Conservation (phyloP, 1,140 invertebrate genomes). For the Periplaneta americana region DNA sequence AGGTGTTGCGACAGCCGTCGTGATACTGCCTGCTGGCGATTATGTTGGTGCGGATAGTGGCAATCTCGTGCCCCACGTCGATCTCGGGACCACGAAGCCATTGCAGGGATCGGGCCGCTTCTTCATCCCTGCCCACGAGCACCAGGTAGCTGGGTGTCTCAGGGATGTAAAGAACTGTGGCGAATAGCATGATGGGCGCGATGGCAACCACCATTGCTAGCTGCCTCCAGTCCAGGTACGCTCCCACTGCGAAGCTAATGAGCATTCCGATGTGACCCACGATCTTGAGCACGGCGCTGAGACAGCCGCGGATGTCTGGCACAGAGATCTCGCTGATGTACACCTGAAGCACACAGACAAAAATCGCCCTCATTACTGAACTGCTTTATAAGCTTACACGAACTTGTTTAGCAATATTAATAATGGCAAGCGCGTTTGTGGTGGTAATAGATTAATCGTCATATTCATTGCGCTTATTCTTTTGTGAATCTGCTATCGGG, state of each 20-base stretch:
- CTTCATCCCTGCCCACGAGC: constrained; percentile 62
- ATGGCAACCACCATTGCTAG: constrained; percentile 68
- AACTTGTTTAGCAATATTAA: no score
- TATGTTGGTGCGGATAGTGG: constrained; percentile 60
- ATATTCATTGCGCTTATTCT: no score
- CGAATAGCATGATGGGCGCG: constrained; percentile 62
- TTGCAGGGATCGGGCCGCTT: constrained; percentile 67
- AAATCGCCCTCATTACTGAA: no score
- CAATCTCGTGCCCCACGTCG: constrained; percentile 64
- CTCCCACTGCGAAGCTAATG: constrained; percentile 72
- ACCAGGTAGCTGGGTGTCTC: constrained; percentile 79
- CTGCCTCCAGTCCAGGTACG: constrained; percentile 74
- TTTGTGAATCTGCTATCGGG: no score
- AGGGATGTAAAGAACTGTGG: constrained; percentile 65
- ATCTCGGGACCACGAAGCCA: constrained; percentile 69
- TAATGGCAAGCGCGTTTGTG: no score
- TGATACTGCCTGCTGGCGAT: constrained; percentile 39
- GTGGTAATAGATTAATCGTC: no score
- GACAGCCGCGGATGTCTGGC: constrained; percentile 73
- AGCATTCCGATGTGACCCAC: constrained; percentile 79
- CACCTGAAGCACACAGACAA: constrained; percentile 51
- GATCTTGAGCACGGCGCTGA: constrained; percentile 80
- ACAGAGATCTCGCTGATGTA: constrained; percentile 89
- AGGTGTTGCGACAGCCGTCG: background rate
- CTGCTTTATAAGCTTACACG: no score